Conservation (phyloP, 2,797 vertebrate genomes). For the Geotrypetes seraphini region DNA sequence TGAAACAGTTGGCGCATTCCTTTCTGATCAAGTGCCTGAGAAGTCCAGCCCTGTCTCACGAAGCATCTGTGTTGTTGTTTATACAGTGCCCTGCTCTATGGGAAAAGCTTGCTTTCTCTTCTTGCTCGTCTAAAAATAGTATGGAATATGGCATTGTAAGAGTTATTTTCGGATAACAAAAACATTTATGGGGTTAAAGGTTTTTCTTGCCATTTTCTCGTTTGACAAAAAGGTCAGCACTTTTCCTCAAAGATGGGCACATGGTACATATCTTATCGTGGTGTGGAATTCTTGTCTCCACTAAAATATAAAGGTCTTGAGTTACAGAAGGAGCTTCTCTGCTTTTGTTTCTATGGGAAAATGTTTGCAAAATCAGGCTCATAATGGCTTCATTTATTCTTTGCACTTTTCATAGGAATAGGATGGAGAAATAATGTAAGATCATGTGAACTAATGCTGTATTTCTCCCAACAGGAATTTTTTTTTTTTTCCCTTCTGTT, state of each 20-base stretch:
- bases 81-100: constrained; percentile 58
- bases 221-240: constrained; percentile 46
- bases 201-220: too few relatives aligned
- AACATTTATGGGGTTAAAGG: constrained; percentile 61
- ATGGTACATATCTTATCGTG: constrained; percentile 57
- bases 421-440: too few relatives aligned
- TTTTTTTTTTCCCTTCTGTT: too few relatives aligned
- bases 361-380: too few relatives aligned
- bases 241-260: too few relatives aligned
- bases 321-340: too few relatives aligned
- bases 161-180: constrained; percentile 64
- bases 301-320: constrained; percentile 40
- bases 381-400: constrained; percentile 25
- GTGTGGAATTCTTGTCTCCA: constrained; percentile 43
- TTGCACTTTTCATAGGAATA: too few relatives aligned
- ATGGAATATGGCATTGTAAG: constrained; percentile 55
- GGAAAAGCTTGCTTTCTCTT: constrained; percentile 63
- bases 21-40: constrained; percentile 91
- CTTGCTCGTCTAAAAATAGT: constrained; percentile 59
- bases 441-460: constrained; percentile 1
- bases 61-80: constrained; percentile 82
- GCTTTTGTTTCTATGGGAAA: too few relatives aligned
- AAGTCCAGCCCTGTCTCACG: constrained; percentile 56
- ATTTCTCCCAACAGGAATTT: constrained; percentile 2
- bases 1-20: constrained; percentile 97